Percentiles rank a stretch among this genome's conserved stretches.
phyloP scores from a whole-genome alignment of 2,888 invertebrate genomes.

The Epinotia brunnichana region DNA sequence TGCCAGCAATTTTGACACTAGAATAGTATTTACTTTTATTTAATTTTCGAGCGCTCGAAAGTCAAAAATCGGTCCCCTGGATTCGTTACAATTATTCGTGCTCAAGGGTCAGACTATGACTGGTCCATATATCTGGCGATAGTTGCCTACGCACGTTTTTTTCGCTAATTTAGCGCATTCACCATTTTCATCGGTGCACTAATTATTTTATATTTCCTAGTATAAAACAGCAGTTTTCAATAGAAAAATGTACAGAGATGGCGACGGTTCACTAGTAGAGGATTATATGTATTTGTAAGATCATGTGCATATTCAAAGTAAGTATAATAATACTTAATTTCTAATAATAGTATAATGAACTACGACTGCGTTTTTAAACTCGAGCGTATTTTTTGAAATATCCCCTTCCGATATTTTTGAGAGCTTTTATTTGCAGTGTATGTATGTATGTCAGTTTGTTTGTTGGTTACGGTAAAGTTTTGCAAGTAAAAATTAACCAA shows the following conservation, averaged over 20 bases:
- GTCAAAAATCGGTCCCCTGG: no score
- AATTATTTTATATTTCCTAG: constrained; percentile 28
- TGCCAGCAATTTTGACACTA: no score
- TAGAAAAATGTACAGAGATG: constrained; percentile 14
- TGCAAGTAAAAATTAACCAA: no score
- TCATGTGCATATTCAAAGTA: constrained; percentile 24
- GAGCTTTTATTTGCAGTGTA: no score
- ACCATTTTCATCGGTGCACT: constrained; percentile 11
- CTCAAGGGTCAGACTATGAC: not conserved
- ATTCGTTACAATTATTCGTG: no score
- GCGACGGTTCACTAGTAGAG: not conserved
- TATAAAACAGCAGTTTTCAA: constrained; percentile 25
- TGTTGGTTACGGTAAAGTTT: no score
- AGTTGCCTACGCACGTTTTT: not conserved
- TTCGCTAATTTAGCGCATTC: constrained; percentile 22
- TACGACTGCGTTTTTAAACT: not conserved
- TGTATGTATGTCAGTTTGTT: no score
- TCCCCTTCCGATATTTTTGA: no score
- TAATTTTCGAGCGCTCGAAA: no score
- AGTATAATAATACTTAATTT: not conserved
- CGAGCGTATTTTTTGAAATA: no score
- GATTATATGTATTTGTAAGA: constrained; percentile 1
- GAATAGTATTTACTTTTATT: no score
- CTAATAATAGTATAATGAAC: not conserved
- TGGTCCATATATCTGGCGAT: not conserved